These are phyloP conservation scores for Lepidocolaptes lacrymiger DNA, from an alignment of 2,797 vertebrate genomes.

Conservation along the genomic window DNA sequence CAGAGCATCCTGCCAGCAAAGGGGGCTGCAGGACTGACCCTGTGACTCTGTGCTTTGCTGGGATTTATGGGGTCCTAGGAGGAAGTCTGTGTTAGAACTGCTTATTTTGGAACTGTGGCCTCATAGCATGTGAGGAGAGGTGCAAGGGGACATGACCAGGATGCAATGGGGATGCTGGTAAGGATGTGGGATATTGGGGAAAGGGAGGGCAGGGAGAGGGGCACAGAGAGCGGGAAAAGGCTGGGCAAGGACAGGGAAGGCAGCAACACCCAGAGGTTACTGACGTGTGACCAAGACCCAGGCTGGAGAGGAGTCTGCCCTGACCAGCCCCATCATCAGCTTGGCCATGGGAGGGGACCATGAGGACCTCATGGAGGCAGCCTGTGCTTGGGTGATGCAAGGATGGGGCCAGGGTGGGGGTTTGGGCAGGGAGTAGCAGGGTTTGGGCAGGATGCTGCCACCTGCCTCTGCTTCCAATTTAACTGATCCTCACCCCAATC, in stretches of 20 bases:
- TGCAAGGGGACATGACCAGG: not conserved
- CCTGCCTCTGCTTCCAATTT: conserved; percentile 42
- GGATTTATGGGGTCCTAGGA: not conserved
- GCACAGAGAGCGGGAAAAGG: not conserved
- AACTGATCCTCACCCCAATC: not conserved
- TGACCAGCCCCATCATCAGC: accelerated
- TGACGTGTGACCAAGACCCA: accelerated
- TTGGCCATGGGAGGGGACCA: not conserved
- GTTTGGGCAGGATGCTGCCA: not conserved
- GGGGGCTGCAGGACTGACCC: not conserved
- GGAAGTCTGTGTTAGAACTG: not conserved
- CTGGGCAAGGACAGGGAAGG: not conserved
- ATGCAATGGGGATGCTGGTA: not conserved
- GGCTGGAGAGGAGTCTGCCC: not conserved
- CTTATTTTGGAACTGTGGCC: not conserved
- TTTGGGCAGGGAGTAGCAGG: not conserved
- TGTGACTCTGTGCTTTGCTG: not conserved
- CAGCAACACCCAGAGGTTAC: not conserved
- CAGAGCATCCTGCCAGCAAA: not conserved
- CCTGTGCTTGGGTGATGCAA: not conserved
- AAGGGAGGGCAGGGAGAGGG: not conserved
- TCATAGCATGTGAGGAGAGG: not conserved
- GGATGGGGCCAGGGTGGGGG: accelerated
- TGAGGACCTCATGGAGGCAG: not conserved
- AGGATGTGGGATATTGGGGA: not conserved